phyloP scores from a whole-genome alignment of 30 jellyfish, hydroid and myxozoan species.

The Pelagia noctiluca region DNA sequence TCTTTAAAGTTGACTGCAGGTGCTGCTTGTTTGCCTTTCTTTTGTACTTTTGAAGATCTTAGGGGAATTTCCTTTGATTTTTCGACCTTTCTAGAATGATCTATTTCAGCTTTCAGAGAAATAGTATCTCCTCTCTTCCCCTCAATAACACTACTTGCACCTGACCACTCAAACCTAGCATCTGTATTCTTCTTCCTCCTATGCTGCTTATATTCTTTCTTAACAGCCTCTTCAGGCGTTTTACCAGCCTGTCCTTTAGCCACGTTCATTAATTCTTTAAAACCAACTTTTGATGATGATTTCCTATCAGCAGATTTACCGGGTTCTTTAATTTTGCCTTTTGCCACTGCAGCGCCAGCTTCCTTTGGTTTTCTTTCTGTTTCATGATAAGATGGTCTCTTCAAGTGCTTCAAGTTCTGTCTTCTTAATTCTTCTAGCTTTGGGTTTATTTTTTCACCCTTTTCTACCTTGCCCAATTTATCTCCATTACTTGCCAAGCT shows the following conservation, averaged over 20 bases:
- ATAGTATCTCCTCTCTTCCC: neutral
- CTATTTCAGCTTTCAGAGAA: neutral
- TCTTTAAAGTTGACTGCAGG: conserved; percentile 77
- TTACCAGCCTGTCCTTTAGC: neutral
- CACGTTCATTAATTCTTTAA: neutral
- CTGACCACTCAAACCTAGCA: conserved; percentile 65
- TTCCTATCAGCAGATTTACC: neutral
- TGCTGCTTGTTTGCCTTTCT: neutral
- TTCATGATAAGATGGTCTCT: no score
- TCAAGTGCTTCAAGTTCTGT: no score
- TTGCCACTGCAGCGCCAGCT: neutral
- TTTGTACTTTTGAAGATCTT: neutral
- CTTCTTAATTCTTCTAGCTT: no score
- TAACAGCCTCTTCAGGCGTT: neutral
- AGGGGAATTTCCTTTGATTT: neutral
- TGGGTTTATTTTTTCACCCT: neutral
- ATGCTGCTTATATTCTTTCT: conserved; percentile 25
- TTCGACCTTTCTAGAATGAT: neutral
- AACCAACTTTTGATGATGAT: neutral
- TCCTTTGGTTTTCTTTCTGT: neutral
- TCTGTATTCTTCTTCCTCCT: conserved; percentile 34
- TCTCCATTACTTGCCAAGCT: neutral
- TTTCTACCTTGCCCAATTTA: neutral
- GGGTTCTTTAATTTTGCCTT: neutral
- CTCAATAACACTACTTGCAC: conserved; percentile 3